These are phyloP conservation scores for Chromobotia macracanthus DNA, from an alignment of 2,797 vertebrate species.

Conservation along the genomic window DNA sequence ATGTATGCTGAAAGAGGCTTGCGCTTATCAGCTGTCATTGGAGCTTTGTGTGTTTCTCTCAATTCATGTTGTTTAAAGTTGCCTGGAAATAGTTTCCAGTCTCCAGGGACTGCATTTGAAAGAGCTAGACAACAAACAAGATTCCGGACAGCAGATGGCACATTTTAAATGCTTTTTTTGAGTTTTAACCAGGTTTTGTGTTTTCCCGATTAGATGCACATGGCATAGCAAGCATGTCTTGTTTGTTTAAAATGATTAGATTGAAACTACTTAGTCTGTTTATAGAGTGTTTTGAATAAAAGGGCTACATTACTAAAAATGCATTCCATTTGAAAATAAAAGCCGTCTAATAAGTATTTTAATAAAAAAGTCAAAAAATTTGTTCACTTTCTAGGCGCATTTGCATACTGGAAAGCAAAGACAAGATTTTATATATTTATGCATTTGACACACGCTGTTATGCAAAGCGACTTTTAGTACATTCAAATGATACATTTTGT, in stretches of 20 bases:
- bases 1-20: constrained; percentile 60
- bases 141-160: constrained; percentile 29
- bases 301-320: too few relatives aligned
- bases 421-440: constrained; percentile 51
- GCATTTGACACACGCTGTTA: too few relatives aligned
- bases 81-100: constrained; percentile 60
- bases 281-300: background rate
- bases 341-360: too few relatives aligned
- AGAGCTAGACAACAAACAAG: constrained; percentile 32
- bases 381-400: constrained; percentile 53
- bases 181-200: constrained; percentile 25
- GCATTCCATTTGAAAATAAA: too few relatives aligned
- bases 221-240: background rate
- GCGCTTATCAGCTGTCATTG: constrained; percentile 63
- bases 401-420: constrained; percentile 59
- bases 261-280: background rate
- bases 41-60: constrained; percentile 55
- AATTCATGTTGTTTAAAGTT: constrained; percentile 57
- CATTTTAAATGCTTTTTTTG: constrained; percentile 39
- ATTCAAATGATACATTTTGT: too few relatives aligned
- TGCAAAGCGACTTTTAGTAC: too few relatives aligned
- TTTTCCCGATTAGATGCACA: background rate
- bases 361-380: constrained; percentile 13
- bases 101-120: constrained; percentile 32
- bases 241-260: constrained; percentile 9